Conservation (phyloP, 2,113 vertebrate genomes). For the Hippocampus barbouri region DNA sequence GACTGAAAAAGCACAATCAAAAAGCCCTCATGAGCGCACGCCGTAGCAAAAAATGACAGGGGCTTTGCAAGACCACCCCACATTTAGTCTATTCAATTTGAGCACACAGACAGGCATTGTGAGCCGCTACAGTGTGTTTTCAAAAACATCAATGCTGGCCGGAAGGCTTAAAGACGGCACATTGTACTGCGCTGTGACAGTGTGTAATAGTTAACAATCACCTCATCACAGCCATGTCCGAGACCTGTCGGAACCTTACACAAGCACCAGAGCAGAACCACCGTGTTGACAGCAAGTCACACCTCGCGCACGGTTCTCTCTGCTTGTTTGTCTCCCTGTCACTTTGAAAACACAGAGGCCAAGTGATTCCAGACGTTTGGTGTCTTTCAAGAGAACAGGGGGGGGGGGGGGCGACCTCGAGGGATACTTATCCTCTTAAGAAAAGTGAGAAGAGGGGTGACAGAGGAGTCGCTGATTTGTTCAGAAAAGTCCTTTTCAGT, state of each 20-base stretch:
- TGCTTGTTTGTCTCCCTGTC: slow-evolving; percentile 40
- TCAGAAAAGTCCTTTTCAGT: neutral
- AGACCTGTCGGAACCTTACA: slow-evolving; percentile 63
- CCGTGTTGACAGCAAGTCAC: slow-evolving; percentile 67
- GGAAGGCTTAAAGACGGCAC: slow-evolving; percentile 68
- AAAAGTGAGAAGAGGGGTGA: slow-evolving; percentile 3
- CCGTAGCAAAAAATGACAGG: slow-evolving; percentile 40
- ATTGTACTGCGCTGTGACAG: slow-evolving; percentile 69
- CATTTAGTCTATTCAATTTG: slow-evolving; percentile 45
- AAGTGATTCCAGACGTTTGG: slow-evolving; percentile 30
- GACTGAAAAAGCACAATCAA: slow-evolving; percentile 24
- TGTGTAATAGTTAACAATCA: slow-evolving; percentile 69
- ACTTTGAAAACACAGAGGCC: slow-evolving; percentile 31
- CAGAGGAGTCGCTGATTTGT: slow-evolving; percentile 3
- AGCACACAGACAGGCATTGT: slow-evolving; percentile 62
- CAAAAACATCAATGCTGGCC: slow-evolving; percentile 60
- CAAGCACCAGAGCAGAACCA: slow-evolving; percentile 62
- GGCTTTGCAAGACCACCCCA: slow-evolving; percentile 55
- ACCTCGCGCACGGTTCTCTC: slow-evolving; percentile 43
- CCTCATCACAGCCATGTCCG: slow-evolving; percentile 70
- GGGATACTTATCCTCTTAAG: neutral
- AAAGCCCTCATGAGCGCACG: slow-evolving; percentile 15
- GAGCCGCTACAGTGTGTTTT: slow-evolving; percentile 56
- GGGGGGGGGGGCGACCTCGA: neutral
- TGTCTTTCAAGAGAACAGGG: slow-evolving; percentile 2